Conservation (phyloP, 2,888 invertebrate genomes). For the Melolontha melolontha region DNA sequence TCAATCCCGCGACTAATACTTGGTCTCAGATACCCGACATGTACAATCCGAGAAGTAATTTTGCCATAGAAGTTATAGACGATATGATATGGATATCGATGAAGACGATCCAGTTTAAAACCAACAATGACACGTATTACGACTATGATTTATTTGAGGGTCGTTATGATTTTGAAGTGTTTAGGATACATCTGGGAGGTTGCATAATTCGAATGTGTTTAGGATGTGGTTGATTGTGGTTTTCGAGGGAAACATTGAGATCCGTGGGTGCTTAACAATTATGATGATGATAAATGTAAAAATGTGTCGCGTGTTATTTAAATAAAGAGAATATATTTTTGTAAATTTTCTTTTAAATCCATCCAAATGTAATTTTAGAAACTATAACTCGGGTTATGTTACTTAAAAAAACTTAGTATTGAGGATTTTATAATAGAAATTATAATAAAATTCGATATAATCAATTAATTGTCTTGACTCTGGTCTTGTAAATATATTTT, state of each 20-base stretch:
- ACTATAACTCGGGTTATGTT: slow-evolving; percentile 14
- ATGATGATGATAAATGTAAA: slow-evolving; percentile 6
- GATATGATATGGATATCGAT: slow-evolving; percentile 77
- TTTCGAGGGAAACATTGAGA: no score
- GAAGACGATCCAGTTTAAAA: slow-evolving; percentile 35
- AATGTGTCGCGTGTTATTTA: slow-evolving; percentile 1
- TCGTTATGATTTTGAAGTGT: no score
- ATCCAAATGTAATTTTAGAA: slow-evolving; percentile 6
- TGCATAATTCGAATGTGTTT: no score
- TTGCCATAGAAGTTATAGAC: slow-evolving; percentile 92
- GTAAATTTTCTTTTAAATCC: slow-evolving; percentile 25
- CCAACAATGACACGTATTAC: slow-evolving; percentile 13
- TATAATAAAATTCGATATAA: slow-evolving; percentile 28
- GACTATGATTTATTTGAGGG: background rate
- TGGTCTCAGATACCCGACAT: slow-evolving; percentile 90
- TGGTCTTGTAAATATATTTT: slow-evolving; percentile 16
- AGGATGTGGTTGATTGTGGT: no score
- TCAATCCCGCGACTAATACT: slow-evolving; percentile 80
- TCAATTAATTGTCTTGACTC: slow-evolving; percentile 20
- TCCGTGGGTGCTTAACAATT: background rate
- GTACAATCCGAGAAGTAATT: slow-evolving; percentile 93
- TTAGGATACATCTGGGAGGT: background rate
- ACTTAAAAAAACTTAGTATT: slow-evolving; percentile 42
- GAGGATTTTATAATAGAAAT: slow-evolving; percentile 45
- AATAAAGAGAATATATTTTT: background rate